Evolutionary conservation across 1,140 invertebrate genomes (phyloP).

Genomic region (Bombyx mandarina): DNA sequence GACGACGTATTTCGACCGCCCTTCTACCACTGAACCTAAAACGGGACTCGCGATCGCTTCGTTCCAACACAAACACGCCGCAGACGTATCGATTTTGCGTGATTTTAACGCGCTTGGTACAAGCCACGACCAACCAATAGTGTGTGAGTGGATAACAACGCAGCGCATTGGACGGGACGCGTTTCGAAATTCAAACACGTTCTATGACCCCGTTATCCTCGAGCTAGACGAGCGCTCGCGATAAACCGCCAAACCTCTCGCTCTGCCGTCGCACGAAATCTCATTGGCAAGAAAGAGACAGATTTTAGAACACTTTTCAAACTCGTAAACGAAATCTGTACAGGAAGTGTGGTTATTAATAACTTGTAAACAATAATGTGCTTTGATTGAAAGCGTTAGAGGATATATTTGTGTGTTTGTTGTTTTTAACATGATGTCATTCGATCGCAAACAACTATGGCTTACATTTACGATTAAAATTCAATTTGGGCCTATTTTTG

Average conservation of each 20-base stretch:
- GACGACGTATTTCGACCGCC: slow-evolving; percentile 29
- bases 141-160: slow-evolving; percentile 39
- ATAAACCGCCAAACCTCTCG: slow-evolving; percentile 36
- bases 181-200: slow-evolving; percentile 68
- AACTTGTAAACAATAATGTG: neutral
- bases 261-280: slow-evolving; percentile 25
- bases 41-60: slow-evolving; percentile 19
- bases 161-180: slow-evolving; percentile 60
- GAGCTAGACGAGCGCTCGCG: slow-evolving; percentile 22
- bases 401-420: too few relatives aligned
- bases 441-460: too few relatives aligned
- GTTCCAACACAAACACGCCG: neutral
- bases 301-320: slow-evolving; percentile 19
- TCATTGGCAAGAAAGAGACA: slow-evolving; percentile 34
- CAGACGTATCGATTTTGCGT: slow-evolving; percentile 44
- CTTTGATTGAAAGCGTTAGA: too few relatives aligned
- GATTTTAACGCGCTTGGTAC: slow-evolving; percentile 30
- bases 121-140: slow-evolving; percentile 47
- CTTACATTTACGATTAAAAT: too few relatives aligned
- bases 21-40: slow-evolving; percentile 36
- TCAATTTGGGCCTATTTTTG: too few relatives aligned
- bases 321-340: slow-evolving; percentile 37
- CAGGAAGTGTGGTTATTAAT: slow-evolving; percentile 30
- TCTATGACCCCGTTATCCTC: slow-evolving; percentile 56
- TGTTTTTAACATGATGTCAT: too few relatives aligned